These are phyloP conservation scores for Drosophila parthenogenetica DNA, from an alignment of 2,888 invertebrate species.

Conservation along the genomic window DNA sequence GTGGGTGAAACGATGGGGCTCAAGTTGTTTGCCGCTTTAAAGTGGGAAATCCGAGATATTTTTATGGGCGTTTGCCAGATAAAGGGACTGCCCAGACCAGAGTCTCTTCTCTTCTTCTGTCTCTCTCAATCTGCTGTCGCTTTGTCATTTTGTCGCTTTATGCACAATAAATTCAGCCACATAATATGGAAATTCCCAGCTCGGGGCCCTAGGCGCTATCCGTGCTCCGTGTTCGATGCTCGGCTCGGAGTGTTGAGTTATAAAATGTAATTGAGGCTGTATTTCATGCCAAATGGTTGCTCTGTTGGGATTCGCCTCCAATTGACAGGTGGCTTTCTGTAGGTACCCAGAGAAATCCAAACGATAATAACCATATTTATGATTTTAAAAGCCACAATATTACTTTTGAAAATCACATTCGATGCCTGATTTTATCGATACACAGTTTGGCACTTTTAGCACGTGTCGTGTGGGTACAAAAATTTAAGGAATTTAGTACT, in stretches of 20 bases:
- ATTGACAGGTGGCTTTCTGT: slow-evolving; percentile 43
- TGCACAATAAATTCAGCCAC: slow-evolving; percentile 55
- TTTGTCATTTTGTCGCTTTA: slow-evolving; percentile 6
- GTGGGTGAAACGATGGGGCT: slow-evolving; percentile 14
- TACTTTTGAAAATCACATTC: not conserved
- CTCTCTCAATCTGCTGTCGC: not conserved
- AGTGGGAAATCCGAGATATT: slow-evolving; percentile 53
- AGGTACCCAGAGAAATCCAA: slow-evolving; percentile 14
- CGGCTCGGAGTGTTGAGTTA: slow-evolving; percentile 48
- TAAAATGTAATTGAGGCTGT: slow-evolving; percentile 69
- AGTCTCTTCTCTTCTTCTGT: not conserved
- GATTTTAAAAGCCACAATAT: slow-evolving; percentile 31
- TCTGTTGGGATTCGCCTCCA: slow-evolving; percentile 14
- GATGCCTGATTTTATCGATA: slow-evolving; percentile 1
- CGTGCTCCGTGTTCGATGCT: not conserved
- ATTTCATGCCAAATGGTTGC: slow-evolving; percentile 65
- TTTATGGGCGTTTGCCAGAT: slow-evolving; percentile 58
- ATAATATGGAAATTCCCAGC: slow-evolving; percentile 60
- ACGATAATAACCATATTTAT: slow-evolving; percentile 48
- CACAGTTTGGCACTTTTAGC: not conserved
- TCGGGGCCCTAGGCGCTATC: slow-evolving; percentile 5
- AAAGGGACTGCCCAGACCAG: slow-evolving; percentile 51
- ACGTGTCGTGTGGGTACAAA: too few species aligned
- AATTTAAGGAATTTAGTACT: too few species aligned
- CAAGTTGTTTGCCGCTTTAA: slow-evolving; percentile 51